Evolutionary conservation across 2,797 vertebrate genomes (phyloP).

Genomic region (Morelia viridis): DNA sequence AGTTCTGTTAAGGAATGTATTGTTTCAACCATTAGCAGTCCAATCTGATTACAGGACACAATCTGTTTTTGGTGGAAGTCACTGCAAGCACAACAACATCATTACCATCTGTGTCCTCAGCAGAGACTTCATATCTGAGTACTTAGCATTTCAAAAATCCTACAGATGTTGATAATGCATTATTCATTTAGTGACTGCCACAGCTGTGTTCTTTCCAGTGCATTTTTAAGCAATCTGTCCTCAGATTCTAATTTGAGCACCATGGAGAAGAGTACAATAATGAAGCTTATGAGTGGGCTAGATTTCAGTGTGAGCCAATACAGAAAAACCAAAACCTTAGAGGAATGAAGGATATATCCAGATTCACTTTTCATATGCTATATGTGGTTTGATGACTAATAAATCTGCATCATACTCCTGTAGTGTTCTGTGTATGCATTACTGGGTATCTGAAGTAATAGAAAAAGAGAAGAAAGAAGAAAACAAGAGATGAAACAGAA

Average conservation of each 20-base stretch:
- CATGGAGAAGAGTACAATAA: slow-evolving; percentile 28
- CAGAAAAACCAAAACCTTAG: slow-evolving; percentile 27
- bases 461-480: not conserved
- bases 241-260: slow-evolving; percentile 51
- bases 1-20: slow-evolving; percentile 50
- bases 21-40: slow-evolving; percentile 58
- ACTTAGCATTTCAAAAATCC: slow-evolving; percentile 66
- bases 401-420: not conserved
- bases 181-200: slow-evolving; percentile 63
- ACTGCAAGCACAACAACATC: slow-evolving; percentile 50
- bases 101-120: slow-evolving; percentile 55
- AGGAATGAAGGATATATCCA: slow-evolving; percentile 20
- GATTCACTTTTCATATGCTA: slow-evolving; percentile 4
- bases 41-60: slow-evolving; percentile 52
- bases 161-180: slow-evolving; percentile 69
- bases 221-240: slow-evolving; percentile 61
- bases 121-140: slow-evolving; percentile 54
- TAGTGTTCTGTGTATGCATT: not conserved
- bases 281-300: slow-evolving; percentile 32
- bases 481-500: not conserved
- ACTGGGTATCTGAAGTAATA: not conserved
- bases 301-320: slow-evolving; percentile 12
- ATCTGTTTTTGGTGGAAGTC: slow-evolving; percentile 50
- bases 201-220: slow-evolving; percentile 60
- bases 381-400: slow-evolving; percentile 16